phyloP scores from a whole-genome alignment of 2,888 invertebrate genomes.

The Petrolisthes manimaculis region DNA sequence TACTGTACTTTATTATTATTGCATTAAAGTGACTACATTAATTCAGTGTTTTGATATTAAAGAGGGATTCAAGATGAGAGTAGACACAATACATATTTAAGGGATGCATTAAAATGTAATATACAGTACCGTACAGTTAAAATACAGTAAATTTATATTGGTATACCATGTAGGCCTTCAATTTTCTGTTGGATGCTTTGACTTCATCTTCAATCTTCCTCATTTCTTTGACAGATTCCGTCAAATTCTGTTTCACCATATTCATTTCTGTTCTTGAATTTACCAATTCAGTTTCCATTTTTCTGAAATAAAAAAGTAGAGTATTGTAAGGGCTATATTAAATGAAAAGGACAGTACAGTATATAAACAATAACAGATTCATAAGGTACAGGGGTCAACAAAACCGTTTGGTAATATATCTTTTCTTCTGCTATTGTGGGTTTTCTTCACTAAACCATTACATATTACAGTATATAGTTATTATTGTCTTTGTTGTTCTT shows the following conservation, averaged over 20 bases:
- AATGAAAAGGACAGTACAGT: background rate
- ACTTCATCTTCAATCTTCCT: background rate
- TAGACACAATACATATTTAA: no score
- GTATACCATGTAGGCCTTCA: slow-evolving; percentile 5
- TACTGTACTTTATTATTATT: no score
- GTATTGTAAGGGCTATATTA: background rate
- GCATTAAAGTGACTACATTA: no score
- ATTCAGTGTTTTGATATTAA: no score
- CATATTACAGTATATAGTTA: no score
- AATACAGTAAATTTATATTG: no score
- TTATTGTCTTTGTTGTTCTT: no score
- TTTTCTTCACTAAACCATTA: no score
- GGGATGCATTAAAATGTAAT: no score
- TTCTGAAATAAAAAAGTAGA: background rate
- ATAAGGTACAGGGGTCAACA: background rate
- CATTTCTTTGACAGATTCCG: background rate
- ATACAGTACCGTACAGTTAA: no score
- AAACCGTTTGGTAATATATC: background rate
- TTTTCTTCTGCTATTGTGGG: no score
- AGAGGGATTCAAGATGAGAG: no score
- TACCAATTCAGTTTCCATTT: slow-evolving; percentile 25
- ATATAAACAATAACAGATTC: background rate
- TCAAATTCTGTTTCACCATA: background rate
- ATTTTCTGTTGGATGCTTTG: background rate
- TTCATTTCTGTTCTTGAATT: slow-evolving; percentile 3